Percentiles rank a stretch among this genome's conserved stretches.
phyloP scores from a whole-genome alignment of 2,888 invertebrate genomes.

The Leucoptera coffeella region DNA sequence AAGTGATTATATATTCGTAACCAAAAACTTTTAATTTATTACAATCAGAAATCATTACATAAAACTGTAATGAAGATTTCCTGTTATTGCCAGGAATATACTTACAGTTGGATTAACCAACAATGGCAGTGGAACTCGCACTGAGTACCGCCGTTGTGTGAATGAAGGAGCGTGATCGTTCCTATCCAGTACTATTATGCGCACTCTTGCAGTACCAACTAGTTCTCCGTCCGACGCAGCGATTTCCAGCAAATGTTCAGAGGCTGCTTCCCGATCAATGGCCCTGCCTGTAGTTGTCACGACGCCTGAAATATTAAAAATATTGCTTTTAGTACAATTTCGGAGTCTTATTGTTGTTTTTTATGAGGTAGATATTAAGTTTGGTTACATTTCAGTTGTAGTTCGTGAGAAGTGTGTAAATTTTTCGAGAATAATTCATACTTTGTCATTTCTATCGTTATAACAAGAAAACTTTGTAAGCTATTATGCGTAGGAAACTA shows the following conservation, averaged over 20 bases:
- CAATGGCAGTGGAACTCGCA: constrained; percentile 60
- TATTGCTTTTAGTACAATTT: constrained; percentile 26
- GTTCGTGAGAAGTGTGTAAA: too few species aligned
- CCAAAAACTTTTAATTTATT: too few species aligned
- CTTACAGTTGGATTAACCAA: constrained; percentile 16
- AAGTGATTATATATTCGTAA: too few species aligned
- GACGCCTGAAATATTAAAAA: constrained; percentile 53
- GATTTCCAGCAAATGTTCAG: constrained; percentile 88
- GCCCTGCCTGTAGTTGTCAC: constrained; percentile 80
- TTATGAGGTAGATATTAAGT: too few species aligned
- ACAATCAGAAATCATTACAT: too few species aligned
- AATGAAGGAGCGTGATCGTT: constrained; percentile 88
- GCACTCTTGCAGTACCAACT: constrained; percentile 73
- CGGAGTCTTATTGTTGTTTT: too few species aligned
- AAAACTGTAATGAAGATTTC: too few species aligned
- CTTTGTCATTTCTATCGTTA: too few species aligned
- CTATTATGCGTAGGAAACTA: constrained; percentile 3
- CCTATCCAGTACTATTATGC: constrained; percentile 73
- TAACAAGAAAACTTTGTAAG: too few species aligned
- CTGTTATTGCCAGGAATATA: too few species aligned
- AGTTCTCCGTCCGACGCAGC: constrained; percentile 77
- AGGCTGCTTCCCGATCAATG: constrained; percentile 84
- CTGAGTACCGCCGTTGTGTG: constrained; percentile 74
- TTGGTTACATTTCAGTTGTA: too few species aligned
- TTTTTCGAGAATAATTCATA: too few species aligned